Evolutionary conservation across 2,888 invertebrate species (phyloP), one percentile per base, ranked within the genome.

Genomic region (Ommatoiulus sabulosus): DNA sequence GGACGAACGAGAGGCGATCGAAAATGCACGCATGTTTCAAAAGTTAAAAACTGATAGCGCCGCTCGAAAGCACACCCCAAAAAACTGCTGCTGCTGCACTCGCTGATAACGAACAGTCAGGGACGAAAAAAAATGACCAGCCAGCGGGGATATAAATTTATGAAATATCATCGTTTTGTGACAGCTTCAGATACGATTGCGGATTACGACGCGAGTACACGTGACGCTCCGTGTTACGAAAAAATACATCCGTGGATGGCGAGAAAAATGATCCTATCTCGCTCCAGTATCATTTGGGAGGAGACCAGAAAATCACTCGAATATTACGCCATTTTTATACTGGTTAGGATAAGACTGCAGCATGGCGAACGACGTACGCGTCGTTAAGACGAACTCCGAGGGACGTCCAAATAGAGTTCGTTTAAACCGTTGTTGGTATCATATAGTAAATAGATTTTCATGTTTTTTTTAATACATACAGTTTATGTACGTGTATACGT

Each of bases 141-240:
- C 80, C 35, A 80, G 35, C 80, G 12, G 80, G 35, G 80, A 80
- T 8, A 80, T 80, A 80, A 80, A 80, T 80, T 80, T 80, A 80
- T 80, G 80, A 80, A 80, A 80, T 80, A 80, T 80, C 80, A 80
- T 80, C 80, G 80, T 80, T 80, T 80, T 80, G 35, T 80, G 80
- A 80, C 80, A 80, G 80, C 80, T 80, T 80, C 35, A 80, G 80
- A 80, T 80, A 80, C 80, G 80, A 80, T 80, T 80, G 12, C 24
- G 80, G 80, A 80, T 80, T 80, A 80, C 35, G 35, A 8, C 10
- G 80, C n/a, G n/a, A n/a, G n/a, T n/a, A n/a, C n/a, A n/a, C n/a
- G 35, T 35, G 80, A 80, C 24, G 80, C 24, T 80, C 12, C 80
- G 3, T 12, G 80, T 6, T 17, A n/a, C 0, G 15, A 57, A 57